Evolutionary conservation across 2,797 vertebrate species (phyloP), one percentile per base, ranked within the genome.

Genomic region (Smutsia temminckii): DNA sequence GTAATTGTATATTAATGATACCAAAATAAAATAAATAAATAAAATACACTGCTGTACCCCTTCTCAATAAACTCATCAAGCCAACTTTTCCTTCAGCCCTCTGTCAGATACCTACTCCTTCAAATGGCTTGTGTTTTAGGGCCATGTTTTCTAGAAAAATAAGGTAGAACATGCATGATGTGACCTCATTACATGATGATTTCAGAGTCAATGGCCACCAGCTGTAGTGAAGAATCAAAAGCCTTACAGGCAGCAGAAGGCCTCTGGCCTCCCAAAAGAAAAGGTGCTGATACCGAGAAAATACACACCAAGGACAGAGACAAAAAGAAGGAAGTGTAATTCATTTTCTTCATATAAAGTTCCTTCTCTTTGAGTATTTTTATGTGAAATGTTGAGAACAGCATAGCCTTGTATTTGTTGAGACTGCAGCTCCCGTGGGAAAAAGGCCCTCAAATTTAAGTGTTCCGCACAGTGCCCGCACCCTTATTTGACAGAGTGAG

Each of bases 341-440:
- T 61, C 64, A 69, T 71, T 87, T 89, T 69, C 53, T 83, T 95
- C 40, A 68, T n/a, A 9, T n/a, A 78, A 87, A 79, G 7, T 68
- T 94, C 79, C 59, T 72, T 87, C n/a, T 90, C 80, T 91, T 53
- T 49, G 74, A 89, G 77, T 46, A 51, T 75, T 91, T 83, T 78
- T 59, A 92, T 88, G n/a, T 40, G 92, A 92, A 94, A 94, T 53
- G 69, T 74, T 68, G 69, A 95, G 69, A 91, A 83, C 10, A 90
- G 77, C 40, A 66, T 25, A 71, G 46, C 59, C 63, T 85, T 71
- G 5, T 51, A 74, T 74, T 85, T 83, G 85, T 83, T 27, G 74
- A 92, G 71, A 59, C 68, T 37, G 53, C 83, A 87, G 32, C 49
- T 93, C 74, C 66, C 79, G 66, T 85, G 59, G 71, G 40, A 95